These are phyloP conservation scores for Athrips mouffetella DNA, from an alignment of 2,888 invertebrate species.

Conservation along the genomic window DNA sequence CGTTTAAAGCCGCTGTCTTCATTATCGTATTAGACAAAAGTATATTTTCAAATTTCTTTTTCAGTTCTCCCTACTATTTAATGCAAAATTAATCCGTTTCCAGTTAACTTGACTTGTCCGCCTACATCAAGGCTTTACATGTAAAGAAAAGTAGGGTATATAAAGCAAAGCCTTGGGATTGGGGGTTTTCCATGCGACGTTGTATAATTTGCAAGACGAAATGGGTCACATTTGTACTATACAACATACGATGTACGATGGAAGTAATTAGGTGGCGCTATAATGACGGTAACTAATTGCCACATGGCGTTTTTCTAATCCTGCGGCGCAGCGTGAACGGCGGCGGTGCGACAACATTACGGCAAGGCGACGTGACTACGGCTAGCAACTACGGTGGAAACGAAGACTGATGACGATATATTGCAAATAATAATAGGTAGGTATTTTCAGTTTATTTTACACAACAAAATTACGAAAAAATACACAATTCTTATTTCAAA, in stretches of 20 bases:
- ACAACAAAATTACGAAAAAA: neutral
- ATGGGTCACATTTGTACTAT: conserved; percentile 28
- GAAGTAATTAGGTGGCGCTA: conserved; percentile 31
- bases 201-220: conserved; percentile 13
- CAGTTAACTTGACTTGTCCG: too few relatives aligned
- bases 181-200: conserved; percentile 10
- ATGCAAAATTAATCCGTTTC: too few relatives aligned
- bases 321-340: neutral
- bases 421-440: too few relatives aligned
- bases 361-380: neutral
- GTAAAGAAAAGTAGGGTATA: neutral
- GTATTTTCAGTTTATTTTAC: too few relatives aligned
- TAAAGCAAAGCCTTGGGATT: conserved; percentile 3
- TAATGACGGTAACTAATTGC: conserved; percentile 33
- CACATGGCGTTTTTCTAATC: conserved; percentile 29
- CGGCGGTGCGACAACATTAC: neutral
- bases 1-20: too few relatives aligned
- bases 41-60: too few relatives aligned
- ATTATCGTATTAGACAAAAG: too few relatives aligned
- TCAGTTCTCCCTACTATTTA: too few relatives aligned
- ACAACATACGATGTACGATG: conserved; percentile 25
- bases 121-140: too few relatives aligned
- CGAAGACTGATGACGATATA: too few relatives aligned
- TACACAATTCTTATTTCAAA: too few relatives aligned
- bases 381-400: neutral